Percentiles rank a stretch among this genome's conserved stretches.
Conservation (phyloP, 2,113 vertebrate genomes). For the Struthidea cinerea region DNA sequence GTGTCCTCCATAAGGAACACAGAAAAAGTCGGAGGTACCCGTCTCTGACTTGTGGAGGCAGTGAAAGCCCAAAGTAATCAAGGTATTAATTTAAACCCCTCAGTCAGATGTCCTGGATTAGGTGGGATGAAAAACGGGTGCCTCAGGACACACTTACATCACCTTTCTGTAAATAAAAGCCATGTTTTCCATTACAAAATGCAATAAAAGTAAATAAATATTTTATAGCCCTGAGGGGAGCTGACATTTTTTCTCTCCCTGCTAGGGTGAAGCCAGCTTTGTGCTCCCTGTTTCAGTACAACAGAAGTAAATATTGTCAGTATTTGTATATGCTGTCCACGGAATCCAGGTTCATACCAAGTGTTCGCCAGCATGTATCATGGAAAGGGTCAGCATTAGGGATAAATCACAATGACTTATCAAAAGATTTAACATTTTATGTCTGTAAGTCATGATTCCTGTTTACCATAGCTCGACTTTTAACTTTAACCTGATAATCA, state of each 20-base stretch:
- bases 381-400: background rate
- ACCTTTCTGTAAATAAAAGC: slow-evolving; percentile 2
- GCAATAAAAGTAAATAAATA: slow-evolving; percentile 21
- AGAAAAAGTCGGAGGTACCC: background rate
- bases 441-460: background rate
- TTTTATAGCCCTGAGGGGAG: background rate
- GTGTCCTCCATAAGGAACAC: background rate
- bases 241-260: background rate
- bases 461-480: background rate
- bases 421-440: background rate
- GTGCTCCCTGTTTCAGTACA: background rate
- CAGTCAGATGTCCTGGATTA: background rate
- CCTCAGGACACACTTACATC: background rate
- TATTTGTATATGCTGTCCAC: background rate
- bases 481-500: background rate
- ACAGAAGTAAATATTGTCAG: background rate
- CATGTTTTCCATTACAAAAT: background rate
- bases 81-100: background rate
- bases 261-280: background rate
- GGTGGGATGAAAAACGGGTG: background rate
- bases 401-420: background rate
- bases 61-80: background rate
- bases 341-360: background rate
- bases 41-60: background rate
- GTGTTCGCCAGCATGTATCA: rapidly evolving